phyloP scores from a whole-genome alignment of 2,888 invertebrate species.

The Drosophila mulleri region DNA sequence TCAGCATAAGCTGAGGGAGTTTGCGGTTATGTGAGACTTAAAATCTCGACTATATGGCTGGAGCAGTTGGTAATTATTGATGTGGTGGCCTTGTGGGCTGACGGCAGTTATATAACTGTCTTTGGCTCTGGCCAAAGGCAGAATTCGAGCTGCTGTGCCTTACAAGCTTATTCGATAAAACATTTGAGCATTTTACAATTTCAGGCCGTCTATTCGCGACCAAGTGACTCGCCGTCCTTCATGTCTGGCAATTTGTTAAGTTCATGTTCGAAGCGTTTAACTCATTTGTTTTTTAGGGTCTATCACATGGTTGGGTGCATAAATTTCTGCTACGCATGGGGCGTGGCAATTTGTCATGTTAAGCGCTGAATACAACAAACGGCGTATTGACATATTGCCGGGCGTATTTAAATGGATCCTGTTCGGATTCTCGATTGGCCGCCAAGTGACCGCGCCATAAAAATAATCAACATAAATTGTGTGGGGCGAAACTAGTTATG shows the following conservation, averaged over 20 bases:
- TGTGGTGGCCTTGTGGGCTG: background rate
- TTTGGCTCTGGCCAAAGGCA: background rate
- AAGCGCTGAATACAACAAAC: conserved; percentile 62
- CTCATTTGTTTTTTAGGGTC: conserved; percentile 4
- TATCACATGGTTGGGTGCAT: conserved; percentile 37
- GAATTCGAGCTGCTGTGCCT: background rate
- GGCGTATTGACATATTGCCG: conserved; percentile 71
- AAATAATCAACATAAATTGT: conserved; percentile 80
- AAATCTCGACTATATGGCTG: conserved; percentile 4
- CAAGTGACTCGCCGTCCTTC: background rate
- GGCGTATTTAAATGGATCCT: conserved; percentile 66
- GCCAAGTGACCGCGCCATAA: conserved; percentile 77
- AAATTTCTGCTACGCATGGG: conserved; percentile 60
- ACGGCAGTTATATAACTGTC: background rate
- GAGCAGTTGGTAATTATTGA: conserved; percentile 4
- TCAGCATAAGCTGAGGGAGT: conserved; percentile 11
- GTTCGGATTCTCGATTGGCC: conserved; percentile 68
- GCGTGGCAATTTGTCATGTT: conserved; percentile 75
- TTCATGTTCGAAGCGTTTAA: conserved; percentile 6
- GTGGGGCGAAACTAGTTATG: conserved; percentile 16
- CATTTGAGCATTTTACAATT: no score
- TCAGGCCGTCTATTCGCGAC: background rate
- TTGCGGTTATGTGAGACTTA: conserved; percentile 1
- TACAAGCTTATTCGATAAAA: background rate
- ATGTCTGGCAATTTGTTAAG: conserved; percentile 3